phyloP scores from a whole-genome alignment of 2,797 vertebrate genomes.

The Takifugu ocellatus region DNA sequence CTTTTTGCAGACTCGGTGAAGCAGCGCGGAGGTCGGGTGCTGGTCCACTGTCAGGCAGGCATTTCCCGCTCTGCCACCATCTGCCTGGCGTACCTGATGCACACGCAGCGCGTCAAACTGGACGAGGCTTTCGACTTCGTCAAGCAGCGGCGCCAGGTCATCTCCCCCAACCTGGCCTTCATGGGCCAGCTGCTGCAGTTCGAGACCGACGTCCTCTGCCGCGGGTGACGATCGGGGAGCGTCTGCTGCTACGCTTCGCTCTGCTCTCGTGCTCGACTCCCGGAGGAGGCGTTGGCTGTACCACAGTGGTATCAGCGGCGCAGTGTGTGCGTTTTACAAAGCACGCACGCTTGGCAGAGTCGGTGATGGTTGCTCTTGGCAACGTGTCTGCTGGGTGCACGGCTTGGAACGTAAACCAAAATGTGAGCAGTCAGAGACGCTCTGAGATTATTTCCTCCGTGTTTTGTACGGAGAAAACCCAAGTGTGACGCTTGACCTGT shows the following conservation, averaged over 20 bases:
- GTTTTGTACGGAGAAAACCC: slow-evolving; percentile 2
- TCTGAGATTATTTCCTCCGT: slow-evolving; percentile 21
- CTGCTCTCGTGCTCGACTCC: neutral
- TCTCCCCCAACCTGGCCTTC: slow-evolving; percentile 86
- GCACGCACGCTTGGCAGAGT: neutral
- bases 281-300: neutral
- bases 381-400: neutral
- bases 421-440: slow-evolving; percentile 34
- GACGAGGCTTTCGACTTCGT: slow-evolving; percentile 87
- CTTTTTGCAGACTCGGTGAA: slow-evolving; percentile 80
- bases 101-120: slow-evolving; percentile 78
- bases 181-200: slow-evolving; percentile 89
- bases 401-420: slow-evolving; percentile 5
- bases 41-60: slow-evolving; percentile 89
- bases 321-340: neutral
- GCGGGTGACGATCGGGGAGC: slow-evolving; percentile 53
- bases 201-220: slow-evolving; percentile 83
- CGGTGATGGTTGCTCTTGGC: neutral
- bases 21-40: slow-evolving; percentile 78
- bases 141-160: slow-evolving; percentile 81
- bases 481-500: slow-evolving; percentile 27
- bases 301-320: neutral
- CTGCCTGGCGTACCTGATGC: slow-evolving; percentile 87
- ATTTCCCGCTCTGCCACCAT: slow-evolving; percentile 89
- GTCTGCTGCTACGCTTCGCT: neutral